Evolutionary conservation across 2,888 invertebrate species (phyloP).

Genomic region (Altica lythri): DNA sequence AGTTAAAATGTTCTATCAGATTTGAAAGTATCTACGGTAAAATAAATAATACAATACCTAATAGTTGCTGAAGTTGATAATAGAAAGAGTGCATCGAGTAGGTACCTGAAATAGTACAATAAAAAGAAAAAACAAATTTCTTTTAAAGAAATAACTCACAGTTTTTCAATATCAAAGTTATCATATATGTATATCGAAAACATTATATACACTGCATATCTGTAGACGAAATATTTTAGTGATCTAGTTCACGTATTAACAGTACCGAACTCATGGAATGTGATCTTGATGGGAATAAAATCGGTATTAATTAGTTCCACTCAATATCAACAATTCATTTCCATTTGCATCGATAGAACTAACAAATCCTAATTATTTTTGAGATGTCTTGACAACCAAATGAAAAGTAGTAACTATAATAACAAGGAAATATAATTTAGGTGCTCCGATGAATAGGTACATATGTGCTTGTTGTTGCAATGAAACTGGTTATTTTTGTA

Average conservation of each 20-base stretch:
- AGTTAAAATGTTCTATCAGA: too few relatives aligned
- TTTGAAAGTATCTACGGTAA: too few relatives aligned
- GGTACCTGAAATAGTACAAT: too few relatives aligned
- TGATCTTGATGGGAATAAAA: constrained; percentile 18
- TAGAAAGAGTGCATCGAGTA: too few relatives aligned
- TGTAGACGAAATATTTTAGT: neutral
- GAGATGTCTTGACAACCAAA: constrained; percentile 22
- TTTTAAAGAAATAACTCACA: too few relatives aligned
- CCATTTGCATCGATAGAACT: constrained; percentile 19
- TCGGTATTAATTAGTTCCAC: constrained; percentile 23
- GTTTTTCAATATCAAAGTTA: too few relatives aligned
- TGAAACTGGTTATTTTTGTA: constrained; percentile 19
- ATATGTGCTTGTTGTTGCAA: constrained; percentile 14
- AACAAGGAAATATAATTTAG: constrained; percentile 24
- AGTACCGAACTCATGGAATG: constrained; percentile 18
- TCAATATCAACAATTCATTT: constrained; percentile 22
- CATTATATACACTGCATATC: too few relatives aligned
- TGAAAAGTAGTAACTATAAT: constrained; percentile 18
- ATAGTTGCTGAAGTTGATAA: too few relatives aligned
- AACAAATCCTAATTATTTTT: constrained; percentile 26
- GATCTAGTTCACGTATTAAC: constrained; percentile 6
- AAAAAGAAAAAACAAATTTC: too few relatives aligned
- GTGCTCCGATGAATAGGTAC: constrained; percentile 1
- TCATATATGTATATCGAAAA: too few relatives aligned
- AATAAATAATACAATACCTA: too few relatives aligned